Base-by-base conservation (phyloP, 2,113 vertebrate genomes). In the Abramis brama region DNA sequence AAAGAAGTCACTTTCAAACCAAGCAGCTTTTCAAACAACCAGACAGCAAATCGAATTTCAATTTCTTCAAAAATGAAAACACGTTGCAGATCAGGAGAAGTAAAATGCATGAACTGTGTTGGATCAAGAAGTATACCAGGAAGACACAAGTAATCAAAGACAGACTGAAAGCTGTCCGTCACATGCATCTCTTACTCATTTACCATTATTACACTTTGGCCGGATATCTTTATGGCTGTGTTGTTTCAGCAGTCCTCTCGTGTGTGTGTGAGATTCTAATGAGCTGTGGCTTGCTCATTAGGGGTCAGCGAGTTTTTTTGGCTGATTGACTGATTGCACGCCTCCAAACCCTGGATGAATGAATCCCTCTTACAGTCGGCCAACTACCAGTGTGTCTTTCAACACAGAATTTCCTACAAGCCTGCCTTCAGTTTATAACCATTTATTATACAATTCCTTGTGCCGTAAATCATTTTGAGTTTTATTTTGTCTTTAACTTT, bases 201-300 rank as follows among this genome's bases (percentile, higher is more conserved):
- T 23, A 21, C 4, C 10, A 52, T 15, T 57, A 47, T 73, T 71
- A 13, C 21, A 25, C 66, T 73, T 55, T 71, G 27, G 12, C 10
- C 27, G 25, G 19, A n/a, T 50, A 19, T 19, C 10, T 82, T 10
- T 50, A 50, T 82, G 13, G 2, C 2, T 33, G 25, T 36, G 81
- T 27, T 0, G 62, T 43, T 66, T 39, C 36, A 39, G 36, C 36
- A 39, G 36, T 39, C 36, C 6, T 39, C 6, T 6, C 5, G 36
- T 39, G 36, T 39, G 36, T 45, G 47, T 57, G 12, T 17, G 23
- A 60, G 23, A 33, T 71, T n/a, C 33, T 47, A 57, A 71, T 70
- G 84, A 33, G 66, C 78, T 59, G 23, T 60, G 66, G 66, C 23
- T 73, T 81, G 27, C 77, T 85, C 74, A 21, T 75, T 13, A 5